Base-by-base conservation (phyloP, 2,113 vertebrate genomes). In the Otolemur garnettii region DNA sequence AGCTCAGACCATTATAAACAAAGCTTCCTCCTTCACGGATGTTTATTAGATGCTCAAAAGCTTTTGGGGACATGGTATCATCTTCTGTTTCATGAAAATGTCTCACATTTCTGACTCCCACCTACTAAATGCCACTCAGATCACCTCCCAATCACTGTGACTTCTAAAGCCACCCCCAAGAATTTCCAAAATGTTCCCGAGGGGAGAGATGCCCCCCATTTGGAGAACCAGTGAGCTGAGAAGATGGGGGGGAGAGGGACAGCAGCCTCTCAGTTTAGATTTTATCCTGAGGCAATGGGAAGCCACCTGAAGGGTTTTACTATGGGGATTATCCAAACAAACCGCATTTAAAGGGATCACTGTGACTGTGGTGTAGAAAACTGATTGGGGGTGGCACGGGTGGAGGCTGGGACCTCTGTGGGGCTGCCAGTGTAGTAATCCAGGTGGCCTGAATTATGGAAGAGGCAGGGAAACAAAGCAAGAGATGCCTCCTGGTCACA, bases 31-130 rank as follows among this genome's bases (percentile, higher is more conserved):
- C 12, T 50, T 79, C 38, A 5, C 53, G 50, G 22, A 21, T 82
- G 18, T 71, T 75, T 28, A 30, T 1, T 26, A n/a, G 53, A 90
- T 30, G 55, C 69, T 42, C 8, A 3, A 82, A 80, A 59, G 11
- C 64, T 84, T 9, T 57, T 64, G 18, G 68, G 71, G 12, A 42
- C 14, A 33, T n/a, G 69, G 35, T 57, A 68, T 72, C 80, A 79
- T 83, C 92, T 94, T 94, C 64, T n/a, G 28, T 82, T 91, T 72
- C 82, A 22, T 55, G 55, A 62, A 30, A 64, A 78, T 13, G 33
- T 89, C 60, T 68, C 53, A 28, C 59, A 50, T 77, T 74, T 91
- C 50, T 89, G 45, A 86, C n/a, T 17, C 8, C 35, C 24, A 42
- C 38, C 24, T 79, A 35, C 90, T 71, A 64, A 93, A 87, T 77